A percentile compares a stretch with the other conserved stretches of the same genome.
Conservation (phyloP, 2,888 invertebrate genomes). For the Oscheius sp. region DNA sequence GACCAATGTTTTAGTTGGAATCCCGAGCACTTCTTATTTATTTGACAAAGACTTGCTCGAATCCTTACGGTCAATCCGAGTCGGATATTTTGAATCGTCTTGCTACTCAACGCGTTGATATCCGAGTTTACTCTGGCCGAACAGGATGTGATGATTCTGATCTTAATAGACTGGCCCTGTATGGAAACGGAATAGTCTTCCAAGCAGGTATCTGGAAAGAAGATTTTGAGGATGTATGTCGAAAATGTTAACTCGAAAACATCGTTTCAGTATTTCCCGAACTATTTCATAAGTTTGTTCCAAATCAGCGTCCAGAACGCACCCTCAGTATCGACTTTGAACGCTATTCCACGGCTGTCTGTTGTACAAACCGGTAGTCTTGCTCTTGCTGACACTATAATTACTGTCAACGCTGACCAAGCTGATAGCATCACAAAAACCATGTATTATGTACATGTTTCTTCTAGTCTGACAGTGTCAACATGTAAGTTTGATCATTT, state of each 20-base stretch:
- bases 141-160: not conserved
- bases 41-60: not conserved
- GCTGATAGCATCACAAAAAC: not conserved
- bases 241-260: not conserved
- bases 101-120: constrained; percentile 7
- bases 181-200: constrained; percentile 29
- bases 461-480: too few species aligned
- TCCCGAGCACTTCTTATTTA: not conserved
- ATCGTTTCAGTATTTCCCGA: constrained; percentile 20
- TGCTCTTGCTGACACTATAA: too few species aligned
- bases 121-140: constrained; percentile 4
- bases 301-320: not conserved
- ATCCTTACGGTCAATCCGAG: not conserved
- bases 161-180: not conserved
- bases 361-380: constrained; percentile 16
- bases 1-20: too few species aligned
- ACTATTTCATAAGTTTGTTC: not conserved
- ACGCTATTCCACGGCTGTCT: constrained; percentile 10
- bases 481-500: too few species aligned
- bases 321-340: not conserved
- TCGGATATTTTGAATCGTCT: not conserved
- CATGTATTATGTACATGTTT: too few species aligned
- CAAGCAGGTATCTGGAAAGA: not conserved
- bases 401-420: too few species aligned
- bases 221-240: not conserved